Conservation (phyloP, 2,113 vertebrate genomes). For the Dicentrarchus labrax region DNA sequence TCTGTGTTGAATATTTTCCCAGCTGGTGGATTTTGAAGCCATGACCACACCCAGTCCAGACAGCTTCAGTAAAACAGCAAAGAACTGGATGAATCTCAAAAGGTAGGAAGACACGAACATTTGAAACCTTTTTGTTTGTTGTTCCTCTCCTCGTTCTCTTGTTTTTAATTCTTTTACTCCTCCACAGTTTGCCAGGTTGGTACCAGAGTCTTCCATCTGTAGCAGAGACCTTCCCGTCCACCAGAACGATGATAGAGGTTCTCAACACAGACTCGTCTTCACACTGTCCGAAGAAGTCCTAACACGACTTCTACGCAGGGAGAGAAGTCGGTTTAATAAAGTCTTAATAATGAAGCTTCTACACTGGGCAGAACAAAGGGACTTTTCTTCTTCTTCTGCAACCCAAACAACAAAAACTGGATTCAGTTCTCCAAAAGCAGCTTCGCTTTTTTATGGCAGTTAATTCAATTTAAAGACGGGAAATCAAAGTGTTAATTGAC, state of each 20-base stretch:
- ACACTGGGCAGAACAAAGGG: conserved; percentile 48
- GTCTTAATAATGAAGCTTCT: conserved; percentile 45
- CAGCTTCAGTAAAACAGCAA: conserved; percentile 93
- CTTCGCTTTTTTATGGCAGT: neutral
- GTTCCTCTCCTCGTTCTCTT: neutral
- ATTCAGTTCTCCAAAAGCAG: neutral
- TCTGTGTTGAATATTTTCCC: conserved; percentile 38
- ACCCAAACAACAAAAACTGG: conserved; percentile 41
- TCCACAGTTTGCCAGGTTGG: conserved; percentile 90
- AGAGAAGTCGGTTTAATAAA: conserved; percentile 1
- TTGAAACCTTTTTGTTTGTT: neutral
- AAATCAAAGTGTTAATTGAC: neutral
- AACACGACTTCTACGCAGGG: conserved; percentile 30
- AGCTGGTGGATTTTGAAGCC: conserved; percentile 98
- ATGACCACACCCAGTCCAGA: conserved; percentile 95
- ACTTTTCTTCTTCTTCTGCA: conserved; percentile 43
- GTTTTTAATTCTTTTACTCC: neutral
- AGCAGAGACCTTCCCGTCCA: conserved; percentile 93
- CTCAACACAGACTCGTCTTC: conserved; percentile 95
- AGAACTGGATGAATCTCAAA: conserved; percentile 96
- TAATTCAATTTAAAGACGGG: neutral
- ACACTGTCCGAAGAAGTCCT: conserved; percentile 92
- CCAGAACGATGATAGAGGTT: conserved; percentile 95
- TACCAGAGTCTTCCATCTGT: conserved; percentile 95
- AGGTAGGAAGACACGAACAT: conserved; percentile 82